Conservation (phyloP, 1,140 invertebrate genomes). For the Parapsyche elsis region DNA sequence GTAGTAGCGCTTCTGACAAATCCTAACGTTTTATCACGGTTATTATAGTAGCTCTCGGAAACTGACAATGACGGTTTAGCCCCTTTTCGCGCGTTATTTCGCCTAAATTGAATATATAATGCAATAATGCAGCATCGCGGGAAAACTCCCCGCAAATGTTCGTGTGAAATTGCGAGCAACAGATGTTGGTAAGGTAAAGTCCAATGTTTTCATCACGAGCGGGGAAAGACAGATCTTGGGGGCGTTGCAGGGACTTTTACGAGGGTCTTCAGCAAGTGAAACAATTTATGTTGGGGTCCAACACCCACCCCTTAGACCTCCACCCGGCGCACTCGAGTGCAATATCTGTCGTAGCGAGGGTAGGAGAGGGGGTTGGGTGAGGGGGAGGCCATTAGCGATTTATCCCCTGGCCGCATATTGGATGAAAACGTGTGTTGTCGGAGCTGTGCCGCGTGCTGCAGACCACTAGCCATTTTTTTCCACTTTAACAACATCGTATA, state of each 20-base stretch:
- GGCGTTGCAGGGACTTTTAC: conserved; percentile 21
- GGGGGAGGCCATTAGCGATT: conserved; percentile 33
- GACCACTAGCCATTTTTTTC: conserved; percentile 2
- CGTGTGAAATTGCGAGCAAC: conserved; percentile 21
- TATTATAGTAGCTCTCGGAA: no score
- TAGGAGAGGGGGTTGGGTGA: neutral
- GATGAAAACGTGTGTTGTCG: conserved; percentile 12
- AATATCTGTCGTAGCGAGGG: conserved; percentile 45
- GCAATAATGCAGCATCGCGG: no score
- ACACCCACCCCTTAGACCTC: neutral
- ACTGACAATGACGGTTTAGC: no score
- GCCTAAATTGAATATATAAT: no score
- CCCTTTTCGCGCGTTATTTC: no score
- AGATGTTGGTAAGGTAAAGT: conserved; percentile 19
- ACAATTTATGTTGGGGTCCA: conserved; percentile 41
- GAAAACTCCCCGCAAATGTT: no score
- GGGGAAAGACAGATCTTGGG: neutral
- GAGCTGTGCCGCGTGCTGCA: neutral
- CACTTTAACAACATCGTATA: conserved; percentile 3
- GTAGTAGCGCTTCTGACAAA: no score
- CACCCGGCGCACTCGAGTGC: neutral
- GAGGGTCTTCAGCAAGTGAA: conserved; percentile 35
- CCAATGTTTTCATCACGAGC: conserved; percentile 20
- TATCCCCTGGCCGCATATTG: conserved; percentile 28
- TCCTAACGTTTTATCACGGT: no score